Evolutionary conservation across 2,888 invertebrate species (phyloP).

Genomic region (Athalia rosae): DNA sequence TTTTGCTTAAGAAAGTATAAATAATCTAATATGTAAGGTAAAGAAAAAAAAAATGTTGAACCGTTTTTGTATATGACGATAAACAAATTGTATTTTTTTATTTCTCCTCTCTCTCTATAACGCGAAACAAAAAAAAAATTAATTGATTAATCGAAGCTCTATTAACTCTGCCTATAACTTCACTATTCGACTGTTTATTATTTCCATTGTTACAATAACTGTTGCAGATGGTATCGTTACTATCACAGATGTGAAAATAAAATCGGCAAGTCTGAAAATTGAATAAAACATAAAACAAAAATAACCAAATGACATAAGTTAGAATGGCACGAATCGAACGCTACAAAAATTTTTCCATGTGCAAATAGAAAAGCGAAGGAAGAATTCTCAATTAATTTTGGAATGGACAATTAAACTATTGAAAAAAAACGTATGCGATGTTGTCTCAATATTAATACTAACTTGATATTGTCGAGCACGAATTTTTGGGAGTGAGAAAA

Average conservation of each 20-base stretch:
- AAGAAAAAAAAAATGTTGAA: slow-evolving; percentile 54
- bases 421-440: slow-evolving; percentile 43
- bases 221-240: too few species aligned
- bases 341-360: not conserved
- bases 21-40: slow-evolving; percentile 47
- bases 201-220: too few species aligned
- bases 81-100: slow-evolving; percentile 65
- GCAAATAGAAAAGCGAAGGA: not conserved
- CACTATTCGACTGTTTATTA: too few species aligned
- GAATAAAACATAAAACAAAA: not conserved
- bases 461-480: too few species aligned
- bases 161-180: slow-evolving; percentile 13
- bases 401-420: too few species aligned
- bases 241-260: not conserved
- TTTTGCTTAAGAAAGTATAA: slow-evolving; percentile 56
- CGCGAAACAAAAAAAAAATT: slow-evolving; percentile 43
- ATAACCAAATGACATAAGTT: not conserved
- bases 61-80: slow-evolving; percentile 65
- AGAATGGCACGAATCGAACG: not conserved
- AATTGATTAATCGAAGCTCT: slow-evolving; percentile 48
- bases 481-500: not conserved
- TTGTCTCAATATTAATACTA: slow-evolving; percentile 21
- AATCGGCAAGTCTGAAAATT: not conserved
- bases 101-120: slow-evolving; percentile 59
- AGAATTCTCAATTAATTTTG: not conserved